phyloP scores from a whole-genome alignment of 1,140 invertebrate species.

The Zaprionus gabonicus region DNA sequence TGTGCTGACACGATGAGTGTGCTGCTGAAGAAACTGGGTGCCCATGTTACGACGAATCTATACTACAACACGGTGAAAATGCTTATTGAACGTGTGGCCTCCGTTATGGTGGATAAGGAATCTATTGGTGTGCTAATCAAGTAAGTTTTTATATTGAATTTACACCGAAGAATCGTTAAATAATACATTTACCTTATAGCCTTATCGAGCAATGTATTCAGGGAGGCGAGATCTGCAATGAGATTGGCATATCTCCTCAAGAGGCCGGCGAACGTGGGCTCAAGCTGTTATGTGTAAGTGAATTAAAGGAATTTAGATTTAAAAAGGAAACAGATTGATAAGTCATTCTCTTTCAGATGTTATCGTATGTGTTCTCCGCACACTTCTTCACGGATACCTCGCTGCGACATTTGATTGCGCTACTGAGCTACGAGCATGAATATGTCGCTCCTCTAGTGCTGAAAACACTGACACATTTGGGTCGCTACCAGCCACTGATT shows the following conservation, averaged over 20 bases:
- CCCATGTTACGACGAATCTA: constrained; percentile 96
- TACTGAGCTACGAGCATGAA: constrained; percentile 93
- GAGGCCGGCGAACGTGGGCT: constrained; percentile 93
- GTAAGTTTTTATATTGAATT: constrained; percentile 81
- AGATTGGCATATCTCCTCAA: constrained; percentile 91
- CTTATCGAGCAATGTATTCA: constrained; percentile 82
- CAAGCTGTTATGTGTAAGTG: constrained; percentile 89
- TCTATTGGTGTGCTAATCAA: constrained; percentile 90
- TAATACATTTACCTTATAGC: constrained; percentile 30
- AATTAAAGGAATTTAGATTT: background rate
- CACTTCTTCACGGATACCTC: constrained; percentile 96
- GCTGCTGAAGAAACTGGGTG: constrained; percentile 96
- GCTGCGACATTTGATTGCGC: constrained; percentile 90
- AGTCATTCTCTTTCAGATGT: constrained; percentile 63
- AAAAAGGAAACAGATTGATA: background rate
- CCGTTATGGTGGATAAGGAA: constrained; percentile 96
- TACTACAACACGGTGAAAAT: constrained; percentile 98
- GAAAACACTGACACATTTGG: constrained; percentile 93
- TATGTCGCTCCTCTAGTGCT: constrained; percentile 92
- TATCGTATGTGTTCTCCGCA: constrained; percentile 96
- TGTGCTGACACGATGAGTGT: constrained; percentile 91
- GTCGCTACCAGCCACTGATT: constrained; percentile 93
- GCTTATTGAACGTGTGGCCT: constrained; percentile 96
- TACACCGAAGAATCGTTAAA: too few relatives aligned
- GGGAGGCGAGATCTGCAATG: constrained; percentile 85